Percentiles rank a stretch among this genome's conserved stretches.
Conservation (phyloP, 1,140 invertebrate species). For the Drosophila biarmipes region DNA sequence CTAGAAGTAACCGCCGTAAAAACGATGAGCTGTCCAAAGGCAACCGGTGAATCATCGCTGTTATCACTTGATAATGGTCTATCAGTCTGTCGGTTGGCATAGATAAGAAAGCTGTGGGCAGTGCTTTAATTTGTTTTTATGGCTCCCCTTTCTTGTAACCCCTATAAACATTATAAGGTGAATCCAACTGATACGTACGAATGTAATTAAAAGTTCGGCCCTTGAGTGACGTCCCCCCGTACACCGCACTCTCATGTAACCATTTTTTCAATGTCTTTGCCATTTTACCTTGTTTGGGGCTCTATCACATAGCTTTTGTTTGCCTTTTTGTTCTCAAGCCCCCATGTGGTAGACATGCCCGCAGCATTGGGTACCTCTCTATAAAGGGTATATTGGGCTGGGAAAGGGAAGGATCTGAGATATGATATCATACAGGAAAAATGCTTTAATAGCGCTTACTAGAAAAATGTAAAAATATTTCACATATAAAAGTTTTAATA, state of each 20-base stretch:
- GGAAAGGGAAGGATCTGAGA: too few relatives aligned
- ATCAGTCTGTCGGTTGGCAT: slow-evolving; percentile 22
- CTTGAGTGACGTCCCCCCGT: slow-evolving; percentile 27
- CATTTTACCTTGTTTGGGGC: slow-evolving; percentile 27
- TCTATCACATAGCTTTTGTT: slow-evolving; percentile 38
- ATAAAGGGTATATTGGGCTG: not conserved
- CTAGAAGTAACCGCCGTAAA: slow-evolving; percentile 6
- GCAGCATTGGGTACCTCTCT: slow-evolving; percentile 15
- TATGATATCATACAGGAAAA: too few relatives aligned
- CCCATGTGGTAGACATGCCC: slow-evolving; percentile 25
- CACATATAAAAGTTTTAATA: too few relatives aligned
- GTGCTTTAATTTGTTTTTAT: not conserved
- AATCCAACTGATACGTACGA: slow-evolving; percentile 1
- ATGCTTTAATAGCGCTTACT: too few relatives aligned
- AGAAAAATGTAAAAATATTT: too few relatives aligned
- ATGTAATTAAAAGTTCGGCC: slow-evolving; percentile 50
- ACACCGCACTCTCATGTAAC: slow-evolving; percentile 12
- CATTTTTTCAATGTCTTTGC: slow-evolving; percentile 23
- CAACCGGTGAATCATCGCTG: slow-evolving; percentile 52
- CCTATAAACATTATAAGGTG: not conserved
- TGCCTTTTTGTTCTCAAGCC: slow-evolving; percentile 27
- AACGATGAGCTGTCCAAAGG: slow-evolving; percentile 9
- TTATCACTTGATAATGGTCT: slow-evolving; percentile 41
- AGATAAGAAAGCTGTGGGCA: slow-evolving; percentile 25
- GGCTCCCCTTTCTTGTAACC: not conserved